These are phyloP conservation scores for Patella pellucida DNA, from an alignment of 2,888 invertebrate genomes.

Conservation along the genomic window DNA sequence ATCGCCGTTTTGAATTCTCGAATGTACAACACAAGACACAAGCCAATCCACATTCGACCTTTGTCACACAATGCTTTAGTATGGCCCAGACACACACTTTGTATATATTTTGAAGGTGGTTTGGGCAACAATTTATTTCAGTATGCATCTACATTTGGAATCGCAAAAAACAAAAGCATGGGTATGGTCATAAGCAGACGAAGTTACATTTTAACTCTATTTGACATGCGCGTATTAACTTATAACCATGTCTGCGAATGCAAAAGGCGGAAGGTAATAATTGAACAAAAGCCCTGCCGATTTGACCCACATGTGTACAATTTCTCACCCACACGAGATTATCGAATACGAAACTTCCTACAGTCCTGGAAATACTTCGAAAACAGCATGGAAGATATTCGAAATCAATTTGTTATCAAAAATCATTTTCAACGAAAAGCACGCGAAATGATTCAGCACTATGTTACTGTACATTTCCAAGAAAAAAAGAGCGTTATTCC, in stretches of 20 bases:
- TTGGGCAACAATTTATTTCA: not conserved
- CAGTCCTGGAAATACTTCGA: constrained; percentile 6
- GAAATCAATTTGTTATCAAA: not conserved
- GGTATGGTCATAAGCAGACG: not conserved
- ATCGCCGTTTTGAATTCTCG: constrained; percentile 1
- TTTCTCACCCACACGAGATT: not conserved
- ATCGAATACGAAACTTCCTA: not conserved
- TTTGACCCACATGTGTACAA: not conserved
- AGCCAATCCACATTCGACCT: not conserved
- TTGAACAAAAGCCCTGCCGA: not conserved
- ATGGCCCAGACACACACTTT: not conserved
- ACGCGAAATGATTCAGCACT: not conserved
- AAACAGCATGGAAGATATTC: not conserved
- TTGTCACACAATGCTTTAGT: not conserved
- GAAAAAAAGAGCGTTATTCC: not conserved
- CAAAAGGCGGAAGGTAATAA: not conserved
- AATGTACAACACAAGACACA: not conserved
- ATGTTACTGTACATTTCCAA: not conserved
- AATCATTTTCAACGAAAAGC: not conserved
- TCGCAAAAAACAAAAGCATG: not conserved
- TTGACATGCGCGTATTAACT: not conserved
- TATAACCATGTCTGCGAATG: constrained; percentile 1
- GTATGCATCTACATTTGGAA: not conserved
- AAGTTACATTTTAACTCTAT: not conserved
- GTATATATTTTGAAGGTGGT: constrained; percentile 1